These are phyloP conservation scores for Scaptomyza flava DNA, from an alignment of 2,888 invertebrate species.

Conservation along the genomic window DNA sequence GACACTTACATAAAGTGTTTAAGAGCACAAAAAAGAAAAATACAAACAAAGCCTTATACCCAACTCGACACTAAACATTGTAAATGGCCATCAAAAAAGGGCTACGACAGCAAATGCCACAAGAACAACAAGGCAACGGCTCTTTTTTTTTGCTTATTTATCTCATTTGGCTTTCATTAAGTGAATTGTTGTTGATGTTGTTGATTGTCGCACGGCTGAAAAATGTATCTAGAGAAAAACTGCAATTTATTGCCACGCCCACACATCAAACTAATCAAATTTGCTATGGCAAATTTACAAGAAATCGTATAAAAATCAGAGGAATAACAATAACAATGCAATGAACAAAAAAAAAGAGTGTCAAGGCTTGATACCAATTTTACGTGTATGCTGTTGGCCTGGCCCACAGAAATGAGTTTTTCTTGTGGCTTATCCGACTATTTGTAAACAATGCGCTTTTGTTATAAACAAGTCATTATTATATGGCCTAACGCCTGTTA, in stretches of 20 bases:
- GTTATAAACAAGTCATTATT: constrained; percentile 72
- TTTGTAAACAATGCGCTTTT: constrained; percentile 71
- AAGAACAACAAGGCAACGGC: constrained; percentile 34
- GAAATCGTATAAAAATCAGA: constrained; percentile 27
- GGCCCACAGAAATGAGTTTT: constrained; percentile 53
- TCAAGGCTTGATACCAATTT: constrained; percentile 72
- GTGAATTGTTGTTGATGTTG: constrained; percentile 58
- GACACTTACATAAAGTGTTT: constrained; percentile 74
- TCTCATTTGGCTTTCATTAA: constrained; percentile 70
- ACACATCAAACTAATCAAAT: constrained; percentile 35
- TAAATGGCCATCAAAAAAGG: constrained; percentile 66
- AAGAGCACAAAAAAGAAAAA: constrained; percentile 48
- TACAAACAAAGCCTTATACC: constrained; percentile 65
- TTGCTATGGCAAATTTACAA: constrained; percentile 31
- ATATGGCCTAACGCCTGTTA: constrained; percentile 47
- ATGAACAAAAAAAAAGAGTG: constrained; percentile 55
- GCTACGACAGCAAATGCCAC: constrained; percentile 31
- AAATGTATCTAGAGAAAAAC: constrained; percentile 33
- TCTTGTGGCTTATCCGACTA: constrained; percentile 51
- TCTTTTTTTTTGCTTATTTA: constrained; percentile 49
- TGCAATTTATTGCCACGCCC: constrained; percentile 49
- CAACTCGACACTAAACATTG: constrained; percentile 71
- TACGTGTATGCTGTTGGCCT: constrained; percentile 19
- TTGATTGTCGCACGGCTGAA: constrained; percentile 59
- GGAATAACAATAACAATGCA: constrained; percentile 18